Base-by-base conservation (phyloP, 1,140 invertebrate species). In the Melipona quadrifasciata region DNA sequence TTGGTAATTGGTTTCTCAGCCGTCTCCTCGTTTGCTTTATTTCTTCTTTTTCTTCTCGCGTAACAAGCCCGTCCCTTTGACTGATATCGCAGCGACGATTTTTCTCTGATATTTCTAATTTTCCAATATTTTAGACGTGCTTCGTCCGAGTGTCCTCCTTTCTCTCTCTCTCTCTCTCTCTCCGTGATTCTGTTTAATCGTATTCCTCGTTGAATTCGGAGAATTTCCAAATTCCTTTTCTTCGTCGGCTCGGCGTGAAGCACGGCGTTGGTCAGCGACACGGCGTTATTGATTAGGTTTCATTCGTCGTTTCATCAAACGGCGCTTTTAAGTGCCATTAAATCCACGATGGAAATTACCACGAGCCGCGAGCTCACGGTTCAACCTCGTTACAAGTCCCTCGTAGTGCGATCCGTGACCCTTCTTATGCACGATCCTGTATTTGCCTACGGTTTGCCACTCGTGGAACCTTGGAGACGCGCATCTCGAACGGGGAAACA, bases 261-360 rank as follows among this genome's bases (percentile, higher is more conserved):
- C 24, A 55, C 19, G 67, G 51, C 34, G 71, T 51, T 11, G 34
- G 53, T 21, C 55, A 72, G 34, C n/a, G 53, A 61, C 58, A 55
- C 53, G 71, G 75, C 47, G 70, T 75, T 72, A 47, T 83, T 86
- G 80, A 86, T 86, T 86, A 71, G 84, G 72, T 83, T 86, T 71
- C 80, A 57, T 47, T 74, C 47, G 71, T 55, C 84, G 80, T 77
- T 86, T 83, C 83, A 83, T 84, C 65, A 70, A 72, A 79, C 74
- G 55, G 68, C 72, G 61, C 80, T 86, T 82, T 83, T 82, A 86
- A 76, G 73, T 77, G 80, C 84, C 47, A 78, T 71, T 83, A 72
- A 83, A 83, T 83, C 73, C 53, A 72, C 74, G 81, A 61, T 83
- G 84, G 65, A 73, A 86, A 86, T 86, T 86, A 86, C 80, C 84